Evolutionary conservation across 2,797 vertebrate species (phyloP).

Genomic region (Rousettus madagascariensis): DNA sequence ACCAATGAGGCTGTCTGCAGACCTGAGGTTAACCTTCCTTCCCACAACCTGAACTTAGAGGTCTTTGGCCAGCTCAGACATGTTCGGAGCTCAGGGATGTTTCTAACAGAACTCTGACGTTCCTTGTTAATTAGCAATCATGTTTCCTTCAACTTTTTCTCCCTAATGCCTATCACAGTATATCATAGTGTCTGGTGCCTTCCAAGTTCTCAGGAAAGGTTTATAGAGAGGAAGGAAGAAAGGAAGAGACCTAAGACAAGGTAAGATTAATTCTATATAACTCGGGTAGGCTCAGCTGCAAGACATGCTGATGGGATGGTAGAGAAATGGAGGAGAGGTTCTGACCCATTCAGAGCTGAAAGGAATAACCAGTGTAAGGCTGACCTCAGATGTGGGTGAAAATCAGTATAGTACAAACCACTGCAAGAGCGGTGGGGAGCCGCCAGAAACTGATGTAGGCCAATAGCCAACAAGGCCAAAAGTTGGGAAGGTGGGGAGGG

Average conservation of each 20-base stretch:
- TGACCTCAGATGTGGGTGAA: neutral
- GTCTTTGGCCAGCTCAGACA: neutral
- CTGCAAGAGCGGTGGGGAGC: neutral
- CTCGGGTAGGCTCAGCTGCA: neutral
- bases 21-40: neutral
- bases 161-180: neutral
- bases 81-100: neutral
- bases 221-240: neutral
- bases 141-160: neutral
- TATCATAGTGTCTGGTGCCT: neutral
- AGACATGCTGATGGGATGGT: neutral
- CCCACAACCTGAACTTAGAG: neutral
- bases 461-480: too few species aligned
- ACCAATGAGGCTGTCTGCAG: neutral
- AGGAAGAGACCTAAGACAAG: neutral
- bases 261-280: too few species aligned
- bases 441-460: neutral
- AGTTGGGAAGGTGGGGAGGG: neutral
- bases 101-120: neutral
- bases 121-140: neutral
- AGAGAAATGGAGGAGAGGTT: neutral
- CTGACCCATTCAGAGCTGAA: neutral
- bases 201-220: neutral
- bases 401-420: neutral
- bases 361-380: neutral